These are phyloP conservation scores for Drosophila arawakana DNA, from an alignment of 1,140 invertebrate genomes.

Conservation along the genomic window DNA sequence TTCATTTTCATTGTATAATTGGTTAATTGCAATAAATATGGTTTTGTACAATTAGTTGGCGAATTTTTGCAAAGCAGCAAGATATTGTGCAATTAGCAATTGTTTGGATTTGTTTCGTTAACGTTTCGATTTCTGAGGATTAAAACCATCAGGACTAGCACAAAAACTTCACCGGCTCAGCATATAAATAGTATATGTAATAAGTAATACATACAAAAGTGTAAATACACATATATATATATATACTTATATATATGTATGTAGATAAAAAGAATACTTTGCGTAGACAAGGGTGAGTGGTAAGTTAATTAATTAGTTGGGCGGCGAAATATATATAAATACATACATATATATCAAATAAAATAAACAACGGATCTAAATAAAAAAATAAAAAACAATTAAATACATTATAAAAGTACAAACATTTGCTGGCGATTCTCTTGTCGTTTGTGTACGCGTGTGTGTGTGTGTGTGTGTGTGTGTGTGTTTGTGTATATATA, in stretches of 20 bases:
- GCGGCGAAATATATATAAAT: slow-evolving; percentile 23
- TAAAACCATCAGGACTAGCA: slow-evolving; percentile 66
- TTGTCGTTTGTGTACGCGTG: slow-evolving; percentile 23
- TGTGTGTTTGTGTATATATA: slow-evolving; percentile 33
- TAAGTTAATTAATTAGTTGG: slow-evolving; percentile 55
- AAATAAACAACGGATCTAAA: slow-evolving; percentile 64
- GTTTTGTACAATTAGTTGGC: slow-evolving; percentile 58
- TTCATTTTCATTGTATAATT: slow-evolving; percentile 54
- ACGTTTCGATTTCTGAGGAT: slow-evolving; percentile 44
- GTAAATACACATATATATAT: slow-evolving; percentile 32
- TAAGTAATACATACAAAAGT: slow-evolving; percentile 57
- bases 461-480: slow-evolving; percentile 27
- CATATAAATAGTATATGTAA: slow-evolving; percentile 56
- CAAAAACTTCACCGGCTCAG: slow-evolving; percentile 72
- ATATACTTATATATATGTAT: slow-evolving; percentile 30
- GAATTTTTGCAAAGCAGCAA: slow-evolving; percentile 55
- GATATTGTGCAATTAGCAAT: slow-evolving; percentile 55
- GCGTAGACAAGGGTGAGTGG: slow-evolving; percentile 35
- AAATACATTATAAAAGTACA: slow-evolving; percentile 78
- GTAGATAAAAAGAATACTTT: slow-evolving; percentile 58
- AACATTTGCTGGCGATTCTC: slow-evolving; percentile 55
- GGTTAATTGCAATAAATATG: slow-evolving; percentile 57
- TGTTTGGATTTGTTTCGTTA: slow-evolving; percentile 43
- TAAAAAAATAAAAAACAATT: slow-evolving; percentile 73
- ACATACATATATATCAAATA: slow-evolving; percentile 34